Evolutionary conservation across 1,140 invertebrate genomes (phyloP).

Genomic region (Melitaea cinxia): DNA sequence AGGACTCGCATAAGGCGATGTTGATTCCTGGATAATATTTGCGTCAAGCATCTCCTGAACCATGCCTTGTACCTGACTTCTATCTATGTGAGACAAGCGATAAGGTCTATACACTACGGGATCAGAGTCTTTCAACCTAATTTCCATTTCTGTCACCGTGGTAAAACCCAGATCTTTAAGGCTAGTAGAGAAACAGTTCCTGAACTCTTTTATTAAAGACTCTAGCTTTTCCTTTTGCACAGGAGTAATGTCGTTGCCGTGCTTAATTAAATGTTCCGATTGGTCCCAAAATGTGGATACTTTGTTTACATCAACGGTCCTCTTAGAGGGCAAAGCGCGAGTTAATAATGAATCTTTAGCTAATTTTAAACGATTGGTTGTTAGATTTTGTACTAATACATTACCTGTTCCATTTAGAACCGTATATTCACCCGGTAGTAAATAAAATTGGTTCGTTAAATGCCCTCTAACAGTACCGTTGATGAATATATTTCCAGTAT

Average conservation of each 20-base stretch:
- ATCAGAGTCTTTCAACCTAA: slow-evolving; percentile 8
- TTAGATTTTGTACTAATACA: not conserved
- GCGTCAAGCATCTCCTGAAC: not conserved
- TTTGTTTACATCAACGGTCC: not conserved
- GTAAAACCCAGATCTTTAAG: not conserved
- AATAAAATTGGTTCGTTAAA: slow-evolving; percentile 25
- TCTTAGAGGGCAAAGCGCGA: not conserved
- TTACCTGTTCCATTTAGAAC: not conserved
- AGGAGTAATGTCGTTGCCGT: not conserved
- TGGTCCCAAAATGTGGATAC: not conserved
- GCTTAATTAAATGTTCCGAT: not conserved
- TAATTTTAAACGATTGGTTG: not conserved
- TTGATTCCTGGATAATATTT: slow-evolving; percentile 12
- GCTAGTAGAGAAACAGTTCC: not conserved
- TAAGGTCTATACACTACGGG: slow-evolving; percentile 17
- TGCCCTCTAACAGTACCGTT: not conserved
- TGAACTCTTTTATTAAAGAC: not conserved
- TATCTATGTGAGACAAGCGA: slow-evolving; percentile 5
- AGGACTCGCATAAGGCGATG: slow-evolving; percentile 23
- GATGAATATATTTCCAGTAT: not conserved
- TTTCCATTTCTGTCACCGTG: slow-evolving; percentile 3
- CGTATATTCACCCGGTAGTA: slow-evolving; percentile 1
- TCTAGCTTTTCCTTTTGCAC: not conserved
- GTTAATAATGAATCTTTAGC: not conserved
- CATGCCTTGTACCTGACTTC: not conserved